Evolutionary conservation across 2,888 invertebrate genomes (phyloP).

Genomic region (Embidobia sp.): DNA sequence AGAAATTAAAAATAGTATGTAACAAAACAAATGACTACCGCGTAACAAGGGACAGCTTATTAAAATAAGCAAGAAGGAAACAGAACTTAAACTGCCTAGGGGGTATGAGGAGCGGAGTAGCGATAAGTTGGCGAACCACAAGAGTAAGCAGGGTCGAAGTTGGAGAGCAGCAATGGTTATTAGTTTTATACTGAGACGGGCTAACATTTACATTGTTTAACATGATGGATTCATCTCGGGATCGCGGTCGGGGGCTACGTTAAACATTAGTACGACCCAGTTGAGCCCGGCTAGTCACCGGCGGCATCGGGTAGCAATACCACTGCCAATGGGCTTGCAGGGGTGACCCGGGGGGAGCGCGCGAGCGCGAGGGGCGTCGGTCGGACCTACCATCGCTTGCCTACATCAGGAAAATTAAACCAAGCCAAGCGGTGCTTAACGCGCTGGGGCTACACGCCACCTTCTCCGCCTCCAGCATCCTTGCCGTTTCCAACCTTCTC

Average conservation of each 20-base stretch:
- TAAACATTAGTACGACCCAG: constrained; percentile 73
- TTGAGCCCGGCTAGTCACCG: constrained; percentile 67
- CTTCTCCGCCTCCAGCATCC: constrained; percentile 73
- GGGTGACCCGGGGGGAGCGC: constrained; percentile 71
- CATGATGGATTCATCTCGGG: constrained; percentile 79
- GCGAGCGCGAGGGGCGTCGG: constrained; percentile 73
- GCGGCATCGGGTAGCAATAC: constrained; percentile 67
- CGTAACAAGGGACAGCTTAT: background rate
- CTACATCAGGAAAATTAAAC: constrained; percentile 82
- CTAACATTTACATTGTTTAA: constrained; percentile 81
- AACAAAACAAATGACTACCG: background rate
- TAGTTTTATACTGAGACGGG: constrained; percentile 79
- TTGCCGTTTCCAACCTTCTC: constrained; percentile 59
- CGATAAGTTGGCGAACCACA: constrained; percentile 64
- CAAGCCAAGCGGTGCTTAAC: constrained; percentile 81
- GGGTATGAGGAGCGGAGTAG: constrained; percentile 27
- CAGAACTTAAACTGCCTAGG: constrained; percentile 4
- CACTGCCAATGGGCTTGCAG: constrained; percentile 57
- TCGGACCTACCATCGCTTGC: constrained; percentile 75
- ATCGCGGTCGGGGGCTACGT: constrained; percentile 70
- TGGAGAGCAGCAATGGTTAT: constrained; percentile 77
- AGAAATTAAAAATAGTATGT: background rate
- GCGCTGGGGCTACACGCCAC: constrained; percentile 71
- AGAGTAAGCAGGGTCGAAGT: constrained; percentile 68
- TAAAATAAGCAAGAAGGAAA: constrained; percentile 19